These are phyloP conservation scores for Rhinophrynus dorsalis DNA, from an alignment of 2,797 vertebrate genomes.

Conservation along the genomic window DNA sequence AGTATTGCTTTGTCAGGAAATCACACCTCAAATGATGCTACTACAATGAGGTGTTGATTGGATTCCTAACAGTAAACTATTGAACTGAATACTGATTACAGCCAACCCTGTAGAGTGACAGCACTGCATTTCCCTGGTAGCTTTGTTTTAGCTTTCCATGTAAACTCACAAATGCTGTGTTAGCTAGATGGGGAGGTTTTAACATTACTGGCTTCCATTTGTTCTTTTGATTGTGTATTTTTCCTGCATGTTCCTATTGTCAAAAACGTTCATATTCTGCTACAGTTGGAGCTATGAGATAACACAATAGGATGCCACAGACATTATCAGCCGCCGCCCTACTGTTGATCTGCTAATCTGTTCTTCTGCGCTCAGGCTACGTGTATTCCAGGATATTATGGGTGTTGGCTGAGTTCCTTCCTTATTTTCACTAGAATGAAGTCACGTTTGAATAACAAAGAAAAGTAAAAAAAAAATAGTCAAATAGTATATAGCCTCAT, in stretches of 20 bases:
- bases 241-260: constrained; percentile 33
- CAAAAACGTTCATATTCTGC: background rate
- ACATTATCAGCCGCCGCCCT: constrained; percentile 29
- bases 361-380: constrained; percentile 21
- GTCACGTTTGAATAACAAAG: constrained; percentile 39
- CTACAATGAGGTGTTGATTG: background rate
- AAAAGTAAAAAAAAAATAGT: constrained; percentile 15
- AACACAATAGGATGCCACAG: constrained; percentile 31
- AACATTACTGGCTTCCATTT: background rate
- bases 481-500: constrained; percentile 11
- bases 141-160: background rate
- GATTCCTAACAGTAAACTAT: constrained; percentile 7
- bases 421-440: constrained; percentile 46
- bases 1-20: too few species aligned
- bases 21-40: background rate
- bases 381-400: constrained; percentile 46
- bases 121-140: constrained; percentile 4
- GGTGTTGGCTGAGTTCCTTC: constrained; percentile 49
- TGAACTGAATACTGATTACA: constrained; percentile 4
- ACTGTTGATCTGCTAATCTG: constrained; percentile 31
- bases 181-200: constrained; percentile 21
- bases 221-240: constrained; percentile 15
- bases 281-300: constrained; percentile 38
- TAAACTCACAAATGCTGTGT: constrained; percentile 22
- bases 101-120: background rate